Conservation (phyloP, 2,113 vertebrate species). For the Bucco capensis region DNA sequence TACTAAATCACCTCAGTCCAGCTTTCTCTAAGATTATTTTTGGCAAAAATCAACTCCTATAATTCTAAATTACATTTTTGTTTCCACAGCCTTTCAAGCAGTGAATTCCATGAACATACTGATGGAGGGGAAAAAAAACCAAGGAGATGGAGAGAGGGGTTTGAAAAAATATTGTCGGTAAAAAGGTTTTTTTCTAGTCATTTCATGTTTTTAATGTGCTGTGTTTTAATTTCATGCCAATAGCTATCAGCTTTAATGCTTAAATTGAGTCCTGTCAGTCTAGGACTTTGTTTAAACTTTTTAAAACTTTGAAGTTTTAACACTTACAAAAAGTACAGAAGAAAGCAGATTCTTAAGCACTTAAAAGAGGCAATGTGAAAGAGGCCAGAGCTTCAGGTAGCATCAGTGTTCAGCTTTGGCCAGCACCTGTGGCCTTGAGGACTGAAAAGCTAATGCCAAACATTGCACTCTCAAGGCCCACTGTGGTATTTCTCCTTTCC, state of each 20-base stretch:
- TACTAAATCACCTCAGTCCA: background rate
- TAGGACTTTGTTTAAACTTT: background rate
- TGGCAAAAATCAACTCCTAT: background rate
- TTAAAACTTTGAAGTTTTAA: background rate
- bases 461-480: background rate
- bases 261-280: background rate
- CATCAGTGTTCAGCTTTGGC: background rate
- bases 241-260: background rate
- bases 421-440: background rate
- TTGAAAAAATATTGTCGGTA: background rate
- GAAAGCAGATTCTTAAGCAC: background rate
- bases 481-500: background rate
- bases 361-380: background rate
- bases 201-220: background rate
- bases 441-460: background rate
- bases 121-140: background rate
- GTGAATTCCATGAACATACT: accelerated
- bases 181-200: background rate
- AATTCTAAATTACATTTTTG: background rate
- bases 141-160: background rate
- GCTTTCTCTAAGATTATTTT: background rate
- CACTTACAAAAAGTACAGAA: background rate
- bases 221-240: background rate
- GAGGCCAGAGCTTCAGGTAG: background rate
- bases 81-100: background rate